Percentiles rank a stretch among this genome's conserved stretches.
Conservation (phyloP, 2,113 vertebrate genomes). For the Trogon melanurus region DNA sequence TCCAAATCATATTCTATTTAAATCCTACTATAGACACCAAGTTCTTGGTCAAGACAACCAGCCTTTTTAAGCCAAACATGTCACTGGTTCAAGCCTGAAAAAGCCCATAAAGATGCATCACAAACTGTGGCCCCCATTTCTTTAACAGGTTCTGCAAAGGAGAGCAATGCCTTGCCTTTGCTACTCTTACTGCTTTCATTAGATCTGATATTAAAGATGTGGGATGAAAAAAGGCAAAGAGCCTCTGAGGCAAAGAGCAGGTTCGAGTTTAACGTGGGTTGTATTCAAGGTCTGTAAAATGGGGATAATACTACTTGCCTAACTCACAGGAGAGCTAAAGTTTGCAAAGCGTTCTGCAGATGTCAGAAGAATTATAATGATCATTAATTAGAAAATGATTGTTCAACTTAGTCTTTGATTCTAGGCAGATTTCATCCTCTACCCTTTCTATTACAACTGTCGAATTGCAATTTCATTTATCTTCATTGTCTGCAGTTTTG, state of each 20-base stretch:
- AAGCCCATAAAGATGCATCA: background rate
- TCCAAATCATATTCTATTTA: background rate
- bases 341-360: background rate
- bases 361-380: conserved; percentile 4
- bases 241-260: background rate
- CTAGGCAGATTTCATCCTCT: conserved; percentile 27
- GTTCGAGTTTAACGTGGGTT: background rate
- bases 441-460: conserved; percentile 37
- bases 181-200: background rate
- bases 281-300: background rate
- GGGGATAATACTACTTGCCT: background rate
- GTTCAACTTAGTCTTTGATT: conserved; percentile 24
- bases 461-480: conserved; percentile 51
- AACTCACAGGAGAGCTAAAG: background rate
- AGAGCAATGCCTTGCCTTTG: background rate
- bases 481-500: conserved; percentile 45
- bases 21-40: background rate
- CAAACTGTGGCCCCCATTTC: background rate
- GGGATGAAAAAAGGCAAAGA: background rate
- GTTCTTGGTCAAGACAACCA: conserved; percentile 32
- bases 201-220: background rate
- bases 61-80: background rate
- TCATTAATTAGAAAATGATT: conserved; percentile 56
- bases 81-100: background rate
- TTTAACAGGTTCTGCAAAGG: background rate